A percentile compares a stretch with the other conserved stretches of the same genome.
phyloP scores from a whole-genome alignment of 2,888 invertebrate species.

The Brachyptera putata region DNA sequence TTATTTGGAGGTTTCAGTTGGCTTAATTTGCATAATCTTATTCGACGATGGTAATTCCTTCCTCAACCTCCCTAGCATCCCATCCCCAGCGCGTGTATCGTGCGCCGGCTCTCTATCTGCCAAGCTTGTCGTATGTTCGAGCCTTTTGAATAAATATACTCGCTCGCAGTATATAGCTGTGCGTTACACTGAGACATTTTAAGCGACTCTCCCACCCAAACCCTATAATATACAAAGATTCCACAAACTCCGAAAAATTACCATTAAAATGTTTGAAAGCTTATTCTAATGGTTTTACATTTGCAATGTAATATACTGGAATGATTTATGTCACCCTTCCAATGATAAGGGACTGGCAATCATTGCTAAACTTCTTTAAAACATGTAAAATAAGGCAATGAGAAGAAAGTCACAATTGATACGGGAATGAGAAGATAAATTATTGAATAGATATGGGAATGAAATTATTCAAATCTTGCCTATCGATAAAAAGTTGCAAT shows the following conservation, averaged over 20 bases:
- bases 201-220: no score
- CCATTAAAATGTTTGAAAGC: conserved; percentile 21
- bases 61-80: no score
- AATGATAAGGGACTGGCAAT: conserved; percentile 2
- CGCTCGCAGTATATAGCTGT: background rate
- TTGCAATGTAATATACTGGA: conserved; percentile 18
- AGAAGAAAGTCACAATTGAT: background rate
- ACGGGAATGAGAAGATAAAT: no score
- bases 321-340: conserved; percentile 13
- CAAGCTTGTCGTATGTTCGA: conserved; percentile 12
- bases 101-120: conserved; percentile 1
- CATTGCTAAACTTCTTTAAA: conserved; percentile 6
- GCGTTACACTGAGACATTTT: conserved; percentile 1
- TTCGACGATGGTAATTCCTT: conserved; percentile 17
- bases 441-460: no score
- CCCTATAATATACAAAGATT: no score
- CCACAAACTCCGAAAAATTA: conserved; percentile 21
- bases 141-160: conserved; percentile 16
- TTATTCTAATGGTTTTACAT: conserved; percentile 22
- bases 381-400: conserved; percentile 13
- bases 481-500: no score
- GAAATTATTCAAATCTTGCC: no score
- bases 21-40: conserved; percentile 21
- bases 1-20: conserved; percentile 18
- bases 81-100: conserved; percentile 13